A percentile compares a stretch with the other conserved stretches of the same genome.
Conservation (phyloP, 2,113 vertebrate species). For the Ctenomys sociabilis region DNA sequence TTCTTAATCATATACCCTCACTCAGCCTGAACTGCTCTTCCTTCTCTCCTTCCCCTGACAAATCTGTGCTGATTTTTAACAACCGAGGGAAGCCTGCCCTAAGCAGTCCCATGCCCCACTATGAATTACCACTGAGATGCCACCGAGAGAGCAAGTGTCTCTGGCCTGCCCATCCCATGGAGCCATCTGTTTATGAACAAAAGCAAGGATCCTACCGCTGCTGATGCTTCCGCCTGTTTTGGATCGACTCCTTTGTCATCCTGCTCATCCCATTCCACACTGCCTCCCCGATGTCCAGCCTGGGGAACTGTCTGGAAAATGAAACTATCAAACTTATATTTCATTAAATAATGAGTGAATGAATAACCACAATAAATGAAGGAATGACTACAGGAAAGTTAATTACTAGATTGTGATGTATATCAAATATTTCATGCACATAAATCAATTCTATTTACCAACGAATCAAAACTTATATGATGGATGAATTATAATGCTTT, state of each 20-base stretch:
- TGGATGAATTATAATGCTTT: not conserved
- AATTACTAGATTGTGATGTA: not conserved
- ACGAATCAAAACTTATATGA: not conserved
- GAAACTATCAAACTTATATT: not conserved
- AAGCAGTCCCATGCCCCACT: not conserved
- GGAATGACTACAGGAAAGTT: not conserved
- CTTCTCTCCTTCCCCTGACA: not conserved
- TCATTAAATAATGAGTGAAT: constrained; percentile 25
- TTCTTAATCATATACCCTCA: not conserved
- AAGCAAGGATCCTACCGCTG: not conserved
- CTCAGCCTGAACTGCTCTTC: not conserved
- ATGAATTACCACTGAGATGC: too few relatives aligned
- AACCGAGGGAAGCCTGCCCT: not conserved
- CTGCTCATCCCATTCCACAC: not conserved
- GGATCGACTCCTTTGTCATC: not conserved
- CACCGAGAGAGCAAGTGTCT: not conserved
- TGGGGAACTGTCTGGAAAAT: not conserved
- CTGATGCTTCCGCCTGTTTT: not conserved
- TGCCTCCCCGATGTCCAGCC: not conserved
- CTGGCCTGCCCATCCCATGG: not conserved
- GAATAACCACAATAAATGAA: not conserved
- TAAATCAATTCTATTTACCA: constrained; percentile 10
- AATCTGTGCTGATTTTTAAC: not conserved
- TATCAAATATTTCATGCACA: not conserved
- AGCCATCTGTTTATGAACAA: not conserved